Percentiles rank a stretch among this genome's conserved stretches.
phyloP scores from a whole-genome alignment of 2,888 invertebrate species.

The Liopterus haemorrhoidalis region DNA sequence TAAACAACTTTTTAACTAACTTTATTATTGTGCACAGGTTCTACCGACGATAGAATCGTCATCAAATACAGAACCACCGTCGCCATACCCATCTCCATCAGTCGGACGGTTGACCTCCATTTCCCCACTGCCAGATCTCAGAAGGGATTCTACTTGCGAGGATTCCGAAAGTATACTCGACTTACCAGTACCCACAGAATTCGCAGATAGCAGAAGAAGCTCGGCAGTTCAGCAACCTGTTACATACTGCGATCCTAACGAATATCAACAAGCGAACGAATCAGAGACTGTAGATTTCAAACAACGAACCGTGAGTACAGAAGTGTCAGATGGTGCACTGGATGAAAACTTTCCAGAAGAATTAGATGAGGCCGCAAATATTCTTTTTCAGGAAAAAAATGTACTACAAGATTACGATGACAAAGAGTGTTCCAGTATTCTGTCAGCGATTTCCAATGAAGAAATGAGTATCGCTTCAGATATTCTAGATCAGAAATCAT shows the following conservation, averaged over 20 bases:
- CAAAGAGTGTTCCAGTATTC: slow-evolving; percentile 56
- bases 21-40: slow-evolving; percentile 34
- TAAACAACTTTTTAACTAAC: no score
- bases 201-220: slow-evolving; percentile 69
- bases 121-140: slow-evolving; percentile 60
- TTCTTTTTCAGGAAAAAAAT: slow-evolving; percentile 17
- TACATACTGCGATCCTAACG: slow-evolving; percentile 9
- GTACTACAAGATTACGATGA: slow-evolving; percentile 43
- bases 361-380: slow-evolving; percentile 13
- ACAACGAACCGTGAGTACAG: slow-evolving; percentile 21
- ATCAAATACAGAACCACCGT: slow-evolving; percentile 45
- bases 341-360: slow-evolving; percentile 13
- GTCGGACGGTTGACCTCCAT: slow-evolving; percentile 52
- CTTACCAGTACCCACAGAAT: slow-evolving; percentile 73
- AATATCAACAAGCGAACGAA: slow-evolving; percentile 15
- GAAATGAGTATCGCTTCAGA: slow-evolving; percentile 67
- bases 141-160: slow-evolving; percentile 57
- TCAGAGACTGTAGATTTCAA: slow-evolving; percentile 12
- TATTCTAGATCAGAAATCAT: slow-evolving; percentile 50
- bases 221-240: slow-evolving; percentile 37
- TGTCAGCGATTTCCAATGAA: slow-evolving; percentile 60
- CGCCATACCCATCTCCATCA: slow-evolving; percentile 49
- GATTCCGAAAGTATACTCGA: slow-evolving; percentile 47
- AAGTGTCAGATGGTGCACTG: slow-evolving; percentile 17
- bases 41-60: slow-evolving; percentile 46